phyloP scores from a whole-genome alignment of 2,888 invertebrate genomes.

The Agelastica alni region DNA sequence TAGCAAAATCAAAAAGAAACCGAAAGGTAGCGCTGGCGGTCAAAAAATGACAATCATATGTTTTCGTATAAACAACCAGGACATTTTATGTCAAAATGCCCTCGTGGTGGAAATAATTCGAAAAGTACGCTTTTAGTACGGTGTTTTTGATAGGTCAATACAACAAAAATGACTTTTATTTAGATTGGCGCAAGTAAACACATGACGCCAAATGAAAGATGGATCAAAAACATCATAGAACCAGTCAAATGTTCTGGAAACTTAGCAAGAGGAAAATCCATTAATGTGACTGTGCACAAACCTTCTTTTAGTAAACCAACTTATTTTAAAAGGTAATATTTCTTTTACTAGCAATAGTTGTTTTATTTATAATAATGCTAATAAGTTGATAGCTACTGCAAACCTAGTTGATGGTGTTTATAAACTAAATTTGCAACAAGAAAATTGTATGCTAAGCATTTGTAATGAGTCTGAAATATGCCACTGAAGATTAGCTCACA shows the following conservation, averaged over 20 bases:
- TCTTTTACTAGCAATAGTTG: neutral
- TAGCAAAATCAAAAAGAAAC: neutral
- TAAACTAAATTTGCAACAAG: conserved; percentile 1
- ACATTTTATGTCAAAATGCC: conserved; percentile 7
- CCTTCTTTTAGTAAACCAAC: conserved; percentile 23
- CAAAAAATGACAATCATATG: no score
- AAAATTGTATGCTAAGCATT: no score
- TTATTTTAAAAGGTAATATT: conserved; percentile 11
- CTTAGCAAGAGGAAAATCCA: conserved; percentile 1
- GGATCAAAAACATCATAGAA: conserved; percentile 14
- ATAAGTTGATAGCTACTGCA: conserved; percentile 6
- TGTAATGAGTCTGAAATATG: no score
- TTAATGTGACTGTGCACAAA: conserved; percentile 20
- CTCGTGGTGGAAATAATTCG: no score
- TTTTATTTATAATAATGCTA: neutral
- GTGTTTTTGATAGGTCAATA: conserved; percentile 32
- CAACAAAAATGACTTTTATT: conserved; percentile 37
- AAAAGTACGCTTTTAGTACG: conserved; percentile 30
- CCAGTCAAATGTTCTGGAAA: conserved; percentile 19
- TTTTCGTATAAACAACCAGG: conserved; percentile 15
- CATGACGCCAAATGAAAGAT: no score
- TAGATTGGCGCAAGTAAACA: conserved; percentile 27
- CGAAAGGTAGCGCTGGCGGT: no score
- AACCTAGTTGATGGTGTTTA: conserved; percentile 7
- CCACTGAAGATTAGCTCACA: neutral